These are phyloP conservation scores for Parnassius apollo DNA, from an alignment of 2,888 invertebrate species.

Conservation along the genomic window DNA sequence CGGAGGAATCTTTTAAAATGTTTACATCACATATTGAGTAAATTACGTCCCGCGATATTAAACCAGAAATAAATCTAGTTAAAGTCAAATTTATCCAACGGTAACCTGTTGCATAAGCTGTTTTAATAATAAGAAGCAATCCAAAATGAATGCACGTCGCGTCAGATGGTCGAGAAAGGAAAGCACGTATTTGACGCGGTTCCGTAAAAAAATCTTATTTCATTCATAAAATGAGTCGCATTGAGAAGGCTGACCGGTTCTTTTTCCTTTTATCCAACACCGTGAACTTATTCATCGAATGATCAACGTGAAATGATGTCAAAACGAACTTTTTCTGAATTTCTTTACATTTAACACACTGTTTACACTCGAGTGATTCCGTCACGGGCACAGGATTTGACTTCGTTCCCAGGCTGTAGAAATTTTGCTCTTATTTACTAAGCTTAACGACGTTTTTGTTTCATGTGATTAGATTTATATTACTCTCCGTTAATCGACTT, in stretches of 20 bases:
- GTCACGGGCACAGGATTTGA: conserved; percentile 54
- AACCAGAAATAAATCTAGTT: conserved; percentile 25
- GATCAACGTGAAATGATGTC: conserved; percentile 79
- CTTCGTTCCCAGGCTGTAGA: conserved; percentile 46
- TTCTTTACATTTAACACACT: conserved; percentile 65
- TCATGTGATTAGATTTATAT: conserved; percentile 22
- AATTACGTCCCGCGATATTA: conserved; percentile 31
- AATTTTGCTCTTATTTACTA: conserved; percentile 22
- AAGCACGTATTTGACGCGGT: conserved; percentile 79
- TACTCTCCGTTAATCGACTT: conserved; percentile 25
- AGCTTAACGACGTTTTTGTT: conserved; percentile 23
- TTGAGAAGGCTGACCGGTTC: conserved; percentile 56
- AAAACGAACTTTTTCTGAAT: conserved; percentile 52
- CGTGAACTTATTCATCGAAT: conserved; percentile 45
- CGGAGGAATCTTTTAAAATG: conserved; percentile 46
- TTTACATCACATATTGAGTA: conserved; percentile 40
- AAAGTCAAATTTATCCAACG: conserved; percentile 34
- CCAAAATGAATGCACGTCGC: conserved; percentile 77
- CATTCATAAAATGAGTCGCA: conserved; percentile 80
- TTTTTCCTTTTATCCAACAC: conserved; percentile 45
- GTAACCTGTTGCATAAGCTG: conserved; percentile 36
- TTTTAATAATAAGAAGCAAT: conserved; percentile 50
- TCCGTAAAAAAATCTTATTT: conserved; percentile 74
- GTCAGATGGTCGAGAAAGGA: conserved; percentile 65
- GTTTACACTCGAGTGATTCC: conserved; percentile 65